Base-by-base conservation (phyloP, 2,113 vertebrate species). In the Zootoca vivipara region DNA sequence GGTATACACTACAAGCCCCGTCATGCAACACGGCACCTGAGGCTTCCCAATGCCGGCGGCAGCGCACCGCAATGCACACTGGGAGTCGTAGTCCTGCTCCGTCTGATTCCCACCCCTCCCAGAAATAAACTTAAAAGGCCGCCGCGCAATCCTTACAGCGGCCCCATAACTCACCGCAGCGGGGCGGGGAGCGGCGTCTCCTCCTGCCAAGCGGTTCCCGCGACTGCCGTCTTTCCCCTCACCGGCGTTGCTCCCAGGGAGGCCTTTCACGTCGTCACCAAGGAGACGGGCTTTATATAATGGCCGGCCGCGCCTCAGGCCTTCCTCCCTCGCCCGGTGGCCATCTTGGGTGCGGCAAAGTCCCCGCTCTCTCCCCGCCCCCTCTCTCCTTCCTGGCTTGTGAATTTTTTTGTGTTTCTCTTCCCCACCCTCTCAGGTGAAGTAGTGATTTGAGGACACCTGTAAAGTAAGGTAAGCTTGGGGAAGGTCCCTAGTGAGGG, bases 261-360 rank as follows among this genome's bases (percentile, higher is more conserved):
- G 22, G 20, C 74, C 35, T 40, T 38, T 18, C 13, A 24, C 4
- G 64, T 24, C 35, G 73, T 75, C 74, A 7, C 70, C 52, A 26
- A 40, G 56, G 72, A 30, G 58, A 65, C 18, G 46, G 24, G 24
- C 72, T 3, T 7, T 30, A 38, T 64, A 56, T 4, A 73, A 2
- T 1, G 12, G 18, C 72, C 7, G 0, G 7, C 1, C 1, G 1
- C 38, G 35, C 16, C 9, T 2, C 5, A 10, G 46, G 24, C 33
- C 22, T 65, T 7, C 5, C 42, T n/a, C 35, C 1, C 38, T 78
- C 6, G 16, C 58, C 42, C 30, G 58, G 73, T 35, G 24, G 28
- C 85, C 85, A 86, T 86, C 58, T 86, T 78, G 85, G 24, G 38
- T 24, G 58, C 2, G 38, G 58, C 58, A 20, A 30, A 52, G 46